Conservation (phyloP, 2,113 vertebrate genomes). For the Atlantisia rogersi region DNA sequence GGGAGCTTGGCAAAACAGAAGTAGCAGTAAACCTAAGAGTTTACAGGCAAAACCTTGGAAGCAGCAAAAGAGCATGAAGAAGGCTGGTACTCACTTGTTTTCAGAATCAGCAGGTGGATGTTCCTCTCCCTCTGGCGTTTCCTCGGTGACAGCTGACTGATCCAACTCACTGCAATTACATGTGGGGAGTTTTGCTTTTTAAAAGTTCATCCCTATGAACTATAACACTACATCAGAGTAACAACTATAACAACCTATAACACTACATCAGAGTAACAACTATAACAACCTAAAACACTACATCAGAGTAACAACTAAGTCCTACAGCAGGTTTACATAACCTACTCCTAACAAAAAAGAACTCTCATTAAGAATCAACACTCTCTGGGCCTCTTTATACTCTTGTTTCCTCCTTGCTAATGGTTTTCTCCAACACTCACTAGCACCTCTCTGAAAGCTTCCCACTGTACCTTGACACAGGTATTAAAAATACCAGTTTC, state of each 20-base stretch:
- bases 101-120: constrained; percentile 95
- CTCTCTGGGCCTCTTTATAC: not conserved
- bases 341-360: not conserved
- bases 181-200: not conserved
- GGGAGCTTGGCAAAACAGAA: not conserved
- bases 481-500: not conserved
- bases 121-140: constrained; percentile 94
- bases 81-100: constrained; percentile 88
- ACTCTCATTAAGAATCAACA: not conserved
- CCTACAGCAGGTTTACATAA: not conserved
- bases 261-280: too few relatives aligned
- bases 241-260: too few relatives aligned
- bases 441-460: not conserved
- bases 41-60: not conserved
- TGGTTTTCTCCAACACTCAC: not conserved
- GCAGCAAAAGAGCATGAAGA: rapidly evolving
- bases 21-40: not conserved
- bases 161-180: constrained; percentile 89
- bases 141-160: constrained; percentile 93
- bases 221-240: too few relatives aligned
- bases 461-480: rapidly evolving
- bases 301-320: not conserved
- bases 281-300: not conserved
- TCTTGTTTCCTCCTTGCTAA: not conserved
- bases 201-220: not conserved